Percentiles rank a stretch among this genome's conserved stretches.
phyloP scores from a whole-genome alignment of 2,113 vertebrate genomes.

The Brachypteracias leptosomus region DNA sequence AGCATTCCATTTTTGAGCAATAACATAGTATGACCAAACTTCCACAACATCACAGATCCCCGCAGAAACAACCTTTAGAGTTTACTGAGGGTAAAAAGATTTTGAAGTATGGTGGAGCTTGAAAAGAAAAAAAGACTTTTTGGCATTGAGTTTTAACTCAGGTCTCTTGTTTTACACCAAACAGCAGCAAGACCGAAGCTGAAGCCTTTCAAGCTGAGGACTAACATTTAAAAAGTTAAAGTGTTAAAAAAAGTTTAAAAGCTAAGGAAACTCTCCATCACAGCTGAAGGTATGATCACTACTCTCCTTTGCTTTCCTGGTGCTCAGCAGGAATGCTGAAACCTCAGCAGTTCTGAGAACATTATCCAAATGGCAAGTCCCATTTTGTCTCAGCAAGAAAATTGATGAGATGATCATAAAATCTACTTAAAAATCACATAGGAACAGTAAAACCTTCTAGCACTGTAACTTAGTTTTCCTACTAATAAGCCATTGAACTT shows the following conservation, averaged over 20 bases:
- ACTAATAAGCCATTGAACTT: accelerated
- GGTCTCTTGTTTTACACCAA: not conserved
- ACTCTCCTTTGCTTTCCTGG: not conserved
- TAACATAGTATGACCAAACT: not conserved
- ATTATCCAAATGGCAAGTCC: not conserved
- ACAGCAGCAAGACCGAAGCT: too few species aligned
- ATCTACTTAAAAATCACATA: not conserved
- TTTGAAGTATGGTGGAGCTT: not conserved
- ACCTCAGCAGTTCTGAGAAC: not conserved
- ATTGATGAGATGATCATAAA: not conserved
- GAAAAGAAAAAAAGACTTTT: not conserved
- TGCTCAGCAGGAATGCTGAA: not conserved
- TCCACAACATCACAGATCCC: not conserved
- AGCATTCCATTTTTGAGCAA: too few species aligned
- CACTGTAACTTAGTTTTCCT: not conserved
- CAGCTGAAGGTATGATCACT: not conserved
- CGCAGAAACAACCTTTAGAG: not conserved
- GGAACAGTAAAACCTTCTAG: not conserved
- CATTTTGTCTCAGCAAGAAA: not conserved
- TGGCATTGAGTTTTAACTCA: not conserved
- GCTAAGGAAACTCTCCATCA: not conserved
- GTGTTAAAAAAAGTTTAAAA: not conserved
- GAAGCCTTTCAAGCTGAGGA: not conserved
- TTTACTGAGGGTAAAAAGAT: not conserved
- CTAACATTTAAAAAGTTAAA: not conserved